A percentile compares a stretch with the other conserved stretches of the same genome.
phyloP scores from a whole-genome alignment of 2,888 invertebrate genomes.

The Pyrochroa serraticornis region DNA sequence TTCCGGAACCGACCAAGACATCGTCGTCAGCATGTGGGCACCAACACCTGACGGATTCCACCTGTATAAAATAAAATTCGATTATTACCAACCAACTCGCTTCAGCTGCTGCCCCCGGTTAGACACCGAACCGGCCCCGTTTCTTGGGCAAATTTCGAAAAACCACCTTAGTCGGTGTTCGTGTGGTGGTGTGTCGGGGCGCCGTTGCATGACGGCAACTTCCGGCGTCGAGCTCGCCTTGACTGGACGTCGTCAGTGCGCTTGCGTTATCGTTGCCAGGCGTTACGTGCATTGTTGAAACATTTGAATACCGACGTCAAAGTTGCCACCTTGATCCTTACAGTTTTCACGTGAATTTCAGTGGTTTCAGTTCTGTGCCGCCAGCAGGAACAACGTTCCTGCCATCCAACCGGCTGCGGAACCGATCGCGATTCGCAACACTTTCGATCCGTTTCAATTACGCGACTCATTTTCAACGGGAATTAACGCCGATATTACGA shows the following conservation, averaged over 20 bases:
- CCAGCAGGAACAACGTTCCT: background rate
- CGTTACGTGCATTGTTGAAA: constrained; percentile 55
- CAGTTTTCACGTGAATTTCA: constrained; percentile 58
- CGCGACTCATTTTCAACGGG: constrained; percentile 1
- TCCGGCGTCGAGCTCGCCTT: constrained; percentile 55
- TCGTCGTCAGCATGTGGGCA: no score
- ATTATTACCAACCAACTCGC: background rate
- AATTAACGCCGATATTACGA: constrained; percentile 16
- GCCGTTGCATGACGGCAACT: constrained; percentile 56
- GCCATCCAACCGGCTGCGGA: constrained; percentile 1
- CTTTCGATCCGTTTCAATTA: constrained; percentile 13
- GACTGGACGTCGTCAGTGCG: constrained; percentile 47
- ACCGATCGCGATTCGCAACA: constrained; percentile 14
- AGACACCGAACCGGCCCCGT: no score
- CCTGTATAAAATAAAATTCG: background rate
- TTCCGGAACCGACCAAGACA: no score
- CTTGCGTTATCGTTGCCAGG: constrained; percentile 55
- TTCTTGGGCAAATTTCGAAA: background rate
- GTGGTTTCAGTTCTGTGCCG: constrained; percentile 52
- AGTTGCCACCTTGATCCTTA: constrained; percentile 53
- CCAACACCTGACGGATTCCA: no score
- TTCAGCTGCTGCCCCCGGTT: background rate
- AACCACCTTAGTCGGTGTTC: background rate
- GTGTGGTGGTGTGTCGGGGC: constrained; percentile 34
- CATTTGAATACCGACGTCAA: constrained; percentile 57